Conservation (phyloP, 1,140 invertebrate genomes). For the Conus betulinus region DNA sequence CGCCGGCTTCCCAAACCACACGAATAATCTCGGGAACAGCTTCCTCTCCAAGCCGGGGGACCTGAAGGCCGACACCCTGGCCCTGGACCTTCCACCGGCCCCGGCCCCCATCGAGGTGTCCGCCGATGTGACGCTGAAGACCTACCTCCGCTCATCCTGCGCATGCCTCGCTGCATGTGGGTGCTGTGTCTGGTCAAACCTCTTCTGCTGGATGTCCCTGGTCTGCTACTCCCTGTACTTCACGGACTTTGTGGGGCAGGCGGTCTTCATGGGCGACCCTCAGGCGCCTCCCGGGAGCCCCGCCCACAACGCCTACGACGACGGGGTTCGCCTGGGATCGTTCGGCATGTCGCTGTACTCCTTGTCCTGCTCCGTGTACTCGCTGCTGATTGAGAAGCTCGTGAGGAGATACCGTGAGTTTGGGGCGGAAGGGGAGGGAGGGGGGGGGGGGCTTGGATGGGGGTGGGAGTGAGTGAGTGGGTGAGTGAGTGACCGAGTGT, state of each 20-base stretch:
- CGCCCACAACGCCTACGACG: constrained; percentile 82
- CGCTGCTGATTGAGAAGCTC: constrained; percentile 90
- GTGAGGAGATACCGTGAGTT: constrained; percentile 87
- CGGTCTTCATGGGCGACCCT: constrained; percentile 94
- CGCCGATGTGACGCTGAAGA: constrained; percentile 74
- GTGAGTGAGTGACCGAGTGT: not conserved
- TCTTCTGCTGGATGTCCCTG: constrained; percentile 98
- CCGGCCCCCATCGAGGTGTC: constrained; percentile 49
- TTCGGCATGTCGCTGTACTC: constrained; percentile 98
- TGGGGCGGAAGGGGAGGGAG: not conserved
- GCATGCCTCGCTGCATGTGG: constrained; percentile 90
- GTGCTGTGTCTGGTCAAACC: constrained; percentile 94
- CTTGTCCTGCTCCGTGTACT: constrained; percentile 94
- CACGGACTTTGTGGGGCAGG: constrained; percentile 96
- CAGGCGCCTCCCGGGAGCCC: constrained; percentile 78
- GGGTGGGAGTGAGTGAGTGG: not conserved
- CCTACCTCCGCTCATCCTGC: constrained; percentile 91
- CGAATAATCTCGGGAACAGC: not conserved
- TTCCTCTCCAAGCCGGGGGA: not conserved
- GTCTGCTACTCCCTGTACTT: constrained; percentile 98
- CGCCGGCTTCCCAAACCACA: not conserved
- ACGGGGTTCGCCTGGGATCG: constrained; percentile 94
- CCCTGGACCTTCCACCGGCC: not conserved
- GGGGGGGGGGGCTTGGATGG: too few relatives aligned
- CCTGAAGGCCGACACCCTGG: not conserved